Evolutionary conservation across 2,797 vertebrate genomes (phyloP).

Genomic region (Muscicapa comitata): DNA sequence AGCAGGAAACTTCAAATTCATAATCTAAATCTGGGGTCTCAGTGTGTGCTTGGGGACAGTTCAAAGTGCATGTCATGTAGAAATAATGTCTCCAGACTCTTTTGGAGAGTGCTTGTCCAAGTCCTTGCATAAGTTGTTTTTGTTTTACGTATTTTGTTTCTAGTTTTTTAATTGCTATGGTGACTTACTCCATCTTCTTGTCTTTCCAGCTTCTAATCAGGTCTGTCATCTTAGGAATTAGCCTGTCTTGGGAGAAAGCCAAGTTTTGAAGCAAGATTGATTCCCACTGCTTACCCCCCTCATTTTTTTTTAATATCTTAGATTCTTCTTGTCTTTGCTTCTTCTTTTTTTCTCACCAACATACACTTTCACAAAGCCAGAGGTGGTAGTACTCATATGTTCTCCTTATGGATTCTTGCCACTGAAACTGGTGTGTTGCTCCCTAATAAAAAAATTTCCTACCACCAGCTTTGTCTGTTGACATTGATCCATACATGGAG

Average conservation of each 20-base stretch:
- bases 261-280: neutral
- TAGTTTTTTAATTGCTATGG: neutral
- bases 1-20: neutral
- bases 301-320: neutral
- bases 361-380: neutral
- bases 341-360: neutral
- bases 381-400: neutral
- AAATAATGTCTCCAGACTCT: neutral
- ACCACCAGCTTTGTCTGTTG: neutral
- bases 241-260: neutral
- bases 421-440: neutral
- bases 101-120: neutral
- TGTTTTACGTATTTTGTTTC: neutral
- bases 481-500: neutral
- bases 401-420: neutral
- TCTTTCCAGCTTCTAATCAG: neutral
- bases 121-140: neutral
- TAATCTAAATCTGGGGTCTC: neutral
- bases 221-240: neutral
- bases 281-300: fast-evolving
- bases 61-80: neutral
- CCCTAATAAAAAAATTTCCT: neutral
- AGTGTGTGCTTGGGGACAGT: neutral
- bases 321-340: neutral
- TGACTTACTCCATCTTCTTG: neutral